These are phyloP conservation scores for Rhinoptilus africanus DNA, from an alignment of 2,113 vertebrate species.

Conservation along the genomic window DNA sequence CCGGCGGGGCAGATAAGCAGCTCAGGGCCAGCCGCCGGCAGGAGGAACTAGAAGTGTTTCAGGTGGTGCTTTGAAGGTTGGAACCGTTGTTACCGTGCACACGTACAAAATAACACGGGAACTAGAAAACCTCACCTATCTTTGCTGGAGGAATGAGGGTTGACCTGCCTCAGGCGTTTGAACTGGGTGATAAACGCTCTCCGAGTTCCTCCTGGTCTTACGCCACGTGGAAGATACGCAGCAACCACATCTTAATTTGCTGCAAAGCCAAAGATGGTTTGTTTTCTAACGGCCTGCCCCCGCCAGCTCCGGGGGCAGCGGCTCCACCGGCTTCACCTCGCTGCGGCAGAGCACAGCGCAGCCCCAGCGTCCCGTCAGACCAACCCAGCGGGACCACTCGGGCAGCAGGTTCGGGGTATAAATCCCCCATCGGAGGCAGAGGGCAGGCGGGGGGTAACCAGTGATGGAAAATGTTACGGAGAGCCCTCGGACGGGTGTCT, in stretches of 20 bases:
- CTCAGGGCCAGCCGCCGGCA: background rate
- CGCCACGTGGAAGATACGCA: background rate
- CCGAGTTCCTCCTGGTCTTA: background rate
- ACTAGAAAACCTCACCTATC: background rate
- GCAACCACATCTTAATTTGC: background rate
- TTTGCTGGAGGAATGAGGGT: background rate
- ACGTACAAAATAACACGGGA: background rate
- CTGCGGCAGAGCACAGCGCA: background rate
- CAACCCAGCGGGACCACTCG: fast-evolving
- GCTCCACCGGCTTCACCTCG: background rate
- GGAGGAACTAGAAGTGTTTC: background rate
- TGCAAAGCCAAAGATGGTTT: background rate
- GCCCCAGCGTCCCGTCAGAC: background rate
- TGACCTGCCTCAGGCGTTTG: background rate
- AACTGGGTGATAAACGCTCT: background rate
- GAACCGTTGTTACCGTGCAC: background rate
- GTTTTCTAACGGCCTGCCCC: background rate
- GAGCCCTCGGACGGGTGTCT: background rate
- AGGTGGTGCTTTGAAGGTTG: background rate
- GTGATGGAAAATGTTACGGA: fast-evolving
- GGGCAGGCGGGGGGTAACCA: background rate
- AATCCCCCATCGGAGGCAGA: background rate
- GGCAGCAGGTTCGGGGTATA: background rate
- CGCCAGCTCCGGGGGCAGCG: background rate
- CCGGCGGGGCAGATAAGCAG: background rate